phyloP scores from a whole-genome alignment of 2,113 vertebrate genomes.

The Monopterus albus region DNA sequence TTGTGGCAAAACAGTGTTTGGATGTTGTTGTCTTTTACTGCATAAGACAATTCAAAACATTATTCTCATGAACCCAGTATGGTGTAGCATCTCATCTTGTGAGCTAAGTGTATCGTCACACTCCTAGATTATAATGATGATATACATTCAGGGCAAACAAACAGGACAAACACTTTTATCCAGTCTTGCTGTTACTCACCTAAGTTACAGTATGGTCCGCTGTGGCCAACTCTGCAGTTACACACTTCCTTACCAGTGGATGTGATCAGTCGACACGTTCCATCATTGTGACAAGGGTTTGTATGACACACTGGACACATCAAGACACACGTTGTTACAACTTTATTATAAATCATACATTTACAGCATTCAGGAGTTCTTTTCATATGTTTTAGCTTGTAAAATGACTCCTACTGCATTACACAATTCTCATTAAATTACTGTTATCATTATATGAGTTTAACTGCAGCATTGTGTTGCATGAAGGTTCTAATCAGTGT shows the following conservation, averaged over 20 bases:
- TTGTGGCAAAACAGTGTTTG: too few species aligned
- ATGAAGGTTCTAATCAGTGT: too few species aligned
- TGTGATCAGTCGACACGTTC: conserved; percentile 85
- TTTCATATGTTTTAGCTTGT: neutral
- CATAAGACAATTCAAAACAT: too few species aligned
- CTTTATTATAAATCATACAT: neutral
- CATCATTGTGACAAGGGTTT: conserved; percentile 88
- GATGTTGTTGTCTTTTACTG: too few species aligned
- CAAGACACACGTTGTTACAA: conserved; percentile 17
- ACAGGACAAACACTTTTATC: neutral
- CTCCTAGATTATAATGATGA: too few species aligned
- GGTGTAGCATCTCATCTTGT: too few species aligned
- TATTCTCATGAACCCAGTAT: too few species aligned
- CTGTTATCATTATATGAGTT: neutral
- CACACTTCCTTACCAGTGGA: conserved; percentile 83
- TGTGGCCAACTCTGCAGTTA: conserved; percentile 80
- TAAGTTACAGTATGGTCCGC: conserved; percentile 86
- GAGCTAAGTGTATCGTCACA: too few species aligned
- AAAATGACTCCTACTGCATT: neutral
- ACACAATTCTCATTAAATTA: too few species aligned
- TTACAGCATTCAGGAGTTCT: neutral
- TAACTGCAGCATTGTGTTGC: neutral
- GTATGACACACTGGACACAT: conserved; percentile 82
- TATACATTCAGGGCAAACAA: too few species aligned
- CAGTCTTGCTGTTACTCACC: conserved; percentile 80